Evolutionary conservation across 2,113 vertebrate species (phyloP).

Genomic region (Dasyprocta punctata): DNA sequence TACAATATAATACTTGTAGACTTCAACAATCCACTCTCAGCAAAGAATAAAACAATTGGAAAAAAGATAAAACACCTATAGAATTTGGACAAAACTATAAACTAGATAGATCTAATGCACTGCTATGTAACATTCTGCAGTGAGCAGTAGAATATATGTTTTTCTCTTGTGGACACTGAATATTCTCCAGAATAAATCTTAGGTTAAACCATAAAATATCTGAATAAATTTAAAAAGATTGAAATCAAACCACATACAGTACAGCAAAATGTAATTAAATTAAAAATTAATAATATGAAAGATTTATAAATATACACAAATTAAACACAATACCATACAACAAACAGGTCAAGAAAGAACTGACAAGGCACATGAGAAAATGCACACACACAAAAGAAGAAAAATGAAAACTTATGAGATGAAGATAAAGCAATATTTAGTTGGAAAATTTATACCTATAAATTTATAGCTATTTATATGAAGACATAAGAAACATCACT

Average conservation of each 20-base stretch:
- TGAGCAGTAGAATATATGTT: background rate
- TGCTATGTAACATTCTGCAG: background rate
- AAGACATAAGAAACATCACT: background rate
- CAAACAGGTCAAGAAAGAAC: background rate
- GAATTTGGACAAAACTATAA: background rate
- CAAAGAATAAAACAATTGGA: background rate
- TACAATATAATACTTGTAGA: background rate
- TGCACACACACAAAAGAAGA: background rate
- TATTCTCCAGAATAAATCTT: background rate
- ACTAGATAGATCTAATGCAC: background rate
- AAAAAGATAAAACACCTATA: background rate
- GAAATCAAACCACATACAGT: background rate
- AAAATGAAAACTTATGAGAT: background rate
- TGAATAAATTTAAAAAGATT: background rate
- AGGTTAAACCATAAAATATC: background rate
- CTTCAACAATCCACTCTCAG: background rate
- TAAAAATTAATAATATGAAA: background rate
- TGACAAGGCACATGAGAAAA: background rate
- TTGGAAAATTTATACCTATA: background rate
- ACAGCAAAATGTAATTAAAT: background rate
- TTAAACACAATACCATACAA: background rate
- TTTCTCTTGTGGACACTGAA: background rate
- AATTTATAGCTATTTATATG: background rate
- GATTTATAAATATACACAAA: background rate
- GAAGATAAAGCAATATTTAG: background rate